A percentile compares a stretch with the other conserved stretches of the same genome.
phyloP scores from a whole-genome alignment of 2,888 invertebrate species.

The Limnephilus marmoratus region DNA sequence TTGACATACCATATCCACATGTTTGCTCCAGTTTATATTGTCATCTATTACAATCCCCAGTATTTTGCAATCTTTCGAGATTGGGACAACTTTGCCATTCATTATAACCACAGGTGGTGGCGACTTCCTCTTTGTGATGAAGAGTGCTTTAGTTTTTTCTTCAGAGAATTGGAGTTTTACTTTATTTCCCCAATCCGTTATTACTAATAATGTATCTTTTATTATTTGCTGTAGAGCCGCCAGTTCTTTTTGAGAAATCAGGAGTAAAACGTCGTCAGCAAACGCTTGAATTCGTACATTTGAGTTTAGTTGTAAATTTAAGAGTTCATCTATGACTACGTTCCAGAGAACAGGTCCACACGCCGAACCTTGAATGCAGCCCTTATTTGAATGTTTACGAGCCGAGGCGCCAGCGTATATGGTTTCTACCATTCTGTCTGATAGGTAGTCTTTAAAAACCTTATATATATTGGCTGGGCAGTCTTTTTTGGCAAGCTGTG shows the following conservation, averaged over 20 bases:
- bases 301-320: neutral
- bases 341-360: conserved; percentile 29
- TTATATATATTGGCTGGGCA: neutral
- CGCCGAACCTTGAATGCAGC: conserved; percentile 25
- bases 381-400: neutral
- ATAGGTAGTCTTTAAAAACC: conserved; percentile 17
- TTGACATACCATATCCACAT: conserved; percentile 10
- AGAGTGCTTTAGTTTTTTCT: conserved; percentile 23
- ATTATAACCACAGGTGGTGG: neutral
- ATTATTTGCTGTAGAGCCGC: neutral
- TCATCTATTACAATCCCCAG: conserved; percentile 37
- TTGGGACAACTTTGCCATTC: neutral
- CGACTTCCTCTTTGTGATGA: conserved; percentile 1
- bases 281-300: neutral
- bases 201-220: neutral
- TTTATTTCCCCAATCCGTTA: neutral
- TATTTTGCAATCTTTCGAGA: neutral
- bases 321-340: conserved; percentile 11
- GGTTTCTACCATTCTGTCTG: neutral
- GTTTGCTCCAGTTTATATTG: neutral
- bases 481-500: neutral
- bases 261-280: conserved; percentile 21
- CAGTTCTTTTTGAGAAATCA: neutral
- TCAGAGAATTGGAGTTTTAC: conserved; percentile 17
- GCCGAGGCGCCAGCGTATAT: neutral